Percentiles rank a stretch among this genome's conserved stretches.
These are phyloP conservation scores for Chiloscyllium plagiosum DNA, from an alignment of 2,113 vertebrate species.

Conservation along the genomic window DNA sequence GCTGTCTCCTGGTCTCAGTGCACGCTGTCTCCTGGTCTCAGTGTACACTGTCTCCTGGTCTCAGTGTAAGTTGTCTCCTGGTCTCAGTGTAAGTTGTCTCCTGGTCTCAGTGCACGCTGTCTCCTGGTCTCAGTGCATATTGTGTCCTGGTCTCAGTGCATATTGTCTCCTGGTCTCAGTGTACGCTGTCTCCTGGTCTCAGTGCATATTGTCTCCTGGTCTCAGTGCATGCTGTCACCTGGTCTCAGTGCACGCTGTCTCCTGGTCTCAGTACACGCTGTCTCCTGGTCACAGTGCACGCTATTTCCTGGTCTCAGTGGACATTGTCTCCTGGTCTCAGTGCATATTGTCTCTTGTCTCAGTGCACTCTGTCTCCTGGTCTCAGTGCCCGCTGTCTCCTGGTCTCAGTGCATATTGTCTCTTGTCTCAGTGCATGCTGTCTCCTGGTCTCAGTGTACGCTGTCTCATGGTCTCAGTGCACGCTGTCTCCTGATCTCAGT, in stretches of 20 bases:
- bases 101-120: background rate
- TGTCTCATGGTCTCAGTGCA: too few species aligned
- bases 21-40: too few species aligned
- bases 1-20: too few species aligned
- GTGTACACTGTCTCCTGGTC: background rate
- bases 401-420: too few species aligned
- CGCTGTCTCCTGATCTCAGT: too few species aligned
- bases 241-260: background rate
- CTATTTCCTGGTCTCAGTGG: background rate
- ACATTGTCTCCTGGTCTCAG: background rate
- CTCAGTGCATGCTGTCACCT: background rate
- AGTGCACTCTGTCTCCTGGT: too few species aligned
- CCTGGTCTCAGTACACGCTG: background rate
- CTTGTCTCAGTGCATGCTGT: too few species aligned
- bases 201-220: background rate
- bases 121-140: background rate
- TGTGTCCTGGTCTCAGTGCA: background rate
- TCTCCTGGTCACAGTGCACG: too few species aligned
- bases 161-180: background rate
- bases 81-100: background rate
- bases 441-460: too few species aligned
- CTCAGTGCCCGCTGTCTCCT: too few species aligned
- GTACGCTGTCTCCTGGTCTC: background rate
- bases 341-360: background rate
- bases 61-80: too few species aligned